Base-by-base conservation (phyloP, 2,888 invertebrate genomes). In the Pterobdella sp. region DNA sequence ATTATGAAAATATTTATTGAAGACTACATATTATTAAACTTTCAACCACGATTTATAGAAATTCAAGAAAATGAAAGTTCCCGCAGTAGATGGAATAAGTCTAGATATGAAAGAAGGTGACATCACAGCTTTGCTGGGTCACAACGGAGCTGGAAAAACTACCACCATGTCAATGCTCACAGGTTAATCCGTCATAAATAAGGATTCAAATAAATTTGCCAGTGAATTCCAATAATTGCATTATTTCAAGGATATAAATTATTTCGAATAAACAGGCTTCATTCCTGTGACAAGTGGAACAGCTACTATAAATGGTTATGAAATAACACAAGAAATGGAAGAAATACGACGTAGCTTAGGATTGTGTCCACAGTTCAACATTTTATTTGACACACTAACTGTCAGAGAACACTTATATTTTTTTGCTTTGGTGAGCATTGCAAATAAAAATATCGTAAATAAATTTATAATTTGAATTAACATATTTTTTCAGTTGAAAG, bases 141-240 rank as follows among this genome's bases (percentile, higher is more conserved):
- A 91, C 81, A 91, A 91, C 81, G 91, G 91, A 4, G 91, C 90
- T 68, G 91, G 93, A 56, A 91, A 91, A 86, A 92, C 93, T 0
- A 94, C 94, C 0, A 92, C 93, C 0, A 92, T 94, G 87, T 91
- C 91, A 0, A 93, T 94, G 89, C 84, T 94, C 69, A 93, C 92
- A 36, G 77, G 76, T 75, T 14, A 14, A 14, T 42, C 22, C 22
- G 7, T 42, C 49, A 42, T 14, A 42, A 14, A 14, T 42, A n/a
- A n/a, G n/a, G n/a, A 42, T 42, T 42, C 22, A 7, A 42, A 4
- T 56, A 26, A 14, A 7, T 7, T 56, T 18, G n/a, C 7, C 60
- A 56, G 14, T 56, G 26, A 18, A 42, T 14, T 42, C 49, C 49
- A 42, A 42, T 14, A 42, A 42, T 22, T 14, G 49, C 7, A 42